These are phyloP conservation scores for Lymantria monacha DNA, from an alignment of 2,888 invertebrate species.

Conservation along the genomic window DNA sequence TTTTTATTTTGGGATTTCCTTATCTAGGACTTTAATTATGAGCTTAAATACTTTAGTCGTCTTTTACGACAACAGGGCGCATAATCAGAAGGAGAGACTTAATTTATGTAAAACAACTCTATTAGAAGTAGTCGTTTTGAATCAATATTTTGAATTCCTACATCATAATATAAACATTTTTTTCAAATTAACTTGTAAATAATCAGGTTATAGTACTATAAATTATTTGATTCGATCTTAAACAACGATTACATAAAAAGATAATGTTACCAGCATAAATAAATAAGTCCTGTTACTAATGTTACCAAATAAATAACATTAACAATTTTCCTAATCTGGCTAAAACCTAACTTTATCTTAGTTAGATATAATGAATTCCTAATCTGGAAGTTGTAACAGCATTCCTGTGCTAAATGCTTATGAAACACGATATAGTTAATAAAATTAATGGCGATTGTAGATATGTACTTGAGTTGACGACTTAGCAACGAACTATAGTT, in stretches of 20 bases:
- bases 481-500: background rate
- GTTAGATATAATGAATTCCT: constrained; percentile 74
- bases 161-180: too few relatives aligned
- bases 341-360: constrained; percentile 55
- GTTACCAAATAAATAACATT: constrained; percentile 36
- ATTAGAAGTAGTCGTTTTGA: too few relatives aligned
- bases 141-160: too few relatives aligned
- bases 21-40: too few relatives aligned
- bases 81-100: too few relatives aligned
- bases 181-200: too few relatives aligned
- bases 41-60: too few relatives aligned
- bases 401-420: constrained; percentile 59
- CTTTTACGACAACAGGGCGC: too few relatives aligned
- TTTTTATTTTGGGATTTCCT: too few relatives aligned
- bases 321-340: constrained; percentile 48
- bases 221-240: constrained; percentile 12
- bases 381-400: constrained; percentile 62
- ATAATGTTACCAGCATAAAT: constrained; percentile 32
- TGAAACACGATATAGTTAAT: constrained; percentile 37
- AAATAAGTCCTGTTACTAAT: constrained; percentile 32
- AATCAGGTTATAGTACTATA: background rate
- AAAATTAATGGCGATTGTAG: constrained; percentile 27
- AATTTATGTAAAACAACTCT: too few relatives aligned
- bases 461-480: constrained; percentile 11
- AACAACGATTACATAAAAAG: constrained; percentile 20